phyloP scores from a whole-genome alignment of 1,140 invertebrate species.

The Colletes gigas region DNA sequence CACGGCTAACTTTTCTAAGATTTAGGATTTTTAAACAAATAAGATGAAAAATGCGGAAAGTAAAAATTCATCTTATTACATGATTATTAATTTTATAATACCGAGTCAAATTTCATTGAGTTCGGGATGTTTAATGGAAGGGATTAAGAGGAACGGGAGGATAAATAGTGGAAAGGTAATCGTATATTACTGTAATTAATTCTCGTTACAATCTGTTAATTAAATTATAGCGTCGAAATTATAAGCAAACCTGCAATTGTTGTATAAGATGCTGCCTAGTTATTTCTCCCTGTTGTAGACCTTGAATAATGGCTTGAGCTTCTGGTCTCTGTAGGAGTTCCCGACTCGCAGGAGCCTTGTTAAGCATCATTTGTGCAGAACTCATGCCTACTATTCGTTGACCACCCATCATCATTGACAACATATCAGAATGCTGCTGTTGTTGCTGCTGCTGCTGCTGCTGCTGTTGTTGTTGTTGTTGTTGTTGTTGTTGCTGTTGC shows the following conservation, averaged over 20 bases:
- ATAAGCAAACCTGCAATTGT: conserved; percentile 82
- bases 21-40: too few relatives aligned
- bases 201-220: too few relatives aligned
- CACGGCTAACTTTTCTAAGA: too few relatives aligned
- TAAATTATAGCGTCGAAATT: background rate
- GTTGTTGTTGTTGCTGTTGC: conserved; percentile 65
- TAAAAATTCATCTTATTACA: too few relatives aligned
- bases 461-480: conserved; percentile 72
- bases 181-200: too few relatives aligned
- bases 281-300: conserved; percentile 88
- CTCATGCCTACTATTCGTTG: conserved; percentile 77
- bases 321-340: conserved; percentile 87
- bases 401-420: conserved; percentile 77
- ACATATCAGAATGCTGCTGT: conserved; percentile 79
- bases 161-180: too few relatives aligned
- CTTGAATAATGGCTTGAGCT: conserved; percentile 87
- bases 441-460: conserved; percentile 75
- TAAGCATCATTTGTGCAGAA: conserved; percentile 82
- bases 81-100: too few relatives aligned
- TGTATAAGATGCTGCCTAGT: conserved; percentile 87
- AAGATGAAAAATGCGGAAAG: too few relatives aligned
- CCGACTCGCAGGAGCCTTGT: conserved; percentile 78
- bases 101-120: too few relatives aligned
- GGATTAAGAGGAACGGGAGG: too few relatives aligned
- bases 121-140: too few relatives aligned